These are phyloP conservation scores for Leptinotarsa defecta DNA, from an alignment of 1,140 invertebrate species.

Conservation along the genomic window DNA sequence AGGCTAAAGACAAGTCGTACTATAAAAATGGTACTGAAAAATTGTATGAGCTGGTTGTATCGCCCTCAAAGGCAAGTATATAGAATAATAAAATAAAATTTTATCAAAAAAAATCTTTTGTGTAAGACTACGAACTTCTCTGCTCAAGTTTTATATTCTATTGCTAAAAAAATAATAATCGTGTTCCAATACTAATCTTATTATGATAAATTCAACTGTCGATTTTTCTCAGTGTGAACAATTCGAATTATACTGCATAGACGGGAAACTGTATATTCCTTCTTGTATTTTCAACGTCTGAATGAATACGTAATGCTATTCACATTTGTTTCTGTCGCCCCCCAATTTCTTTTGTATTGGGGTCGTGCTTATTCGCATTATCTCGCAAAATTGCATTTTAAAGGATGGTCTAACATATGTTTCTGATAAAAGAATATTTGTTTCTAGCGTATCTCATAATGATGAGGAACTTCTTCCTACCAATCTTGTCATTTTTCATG, in stretches of 20 bases:
- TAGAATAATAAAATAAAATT: too few species aligned
- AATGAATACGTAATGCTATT: conserved; percentile 55
- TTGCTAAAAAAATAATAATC: too few species aligned
- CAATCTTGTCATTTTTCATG: conserved; percentile 24
- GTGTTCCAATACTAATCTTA: too few species aligned
- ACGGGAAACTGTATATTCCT: conserved; percentile 41
- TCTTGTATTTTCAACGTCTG: conserved; percentile 40
- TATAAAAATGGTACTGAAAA: too few species aligned
- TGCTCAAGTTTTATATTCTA: too few species aligned
- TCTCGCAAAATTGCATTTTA: conserved; percentile 54
- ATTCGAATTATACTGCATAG: not conserved
- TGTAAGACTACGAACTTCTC: too few species aligned
- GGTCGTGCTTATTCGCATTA: conserved; percentile 48
- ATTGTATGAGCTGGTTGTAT: too few species aligned
- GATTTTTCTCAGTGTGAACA: not conserved
- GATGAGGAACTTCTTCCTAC: conserved; percentile 26
- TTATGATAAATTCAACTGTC: too few species aligned
- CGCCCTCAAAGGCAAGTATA: too few species aligned
- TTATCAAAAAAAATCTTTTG: too few species aligned
- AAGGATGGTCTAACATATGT: conserved; percentile 52
- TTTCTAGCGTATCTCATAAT: conserved; percentile 38
- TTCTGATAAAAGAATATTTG: conserved; percentile 52
- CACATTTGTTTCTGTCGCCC: conserved; percentile 55
- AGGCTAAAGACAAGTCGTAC: too few species aligned
- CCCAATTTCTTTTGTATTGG: conserved; percentile 43